Evolutionary conservation across 2,888 invertebrate species (phyloP), one percentile per base, ranked within the genome.

Genomic region (Eristalinus sepulchralis): DNA sequence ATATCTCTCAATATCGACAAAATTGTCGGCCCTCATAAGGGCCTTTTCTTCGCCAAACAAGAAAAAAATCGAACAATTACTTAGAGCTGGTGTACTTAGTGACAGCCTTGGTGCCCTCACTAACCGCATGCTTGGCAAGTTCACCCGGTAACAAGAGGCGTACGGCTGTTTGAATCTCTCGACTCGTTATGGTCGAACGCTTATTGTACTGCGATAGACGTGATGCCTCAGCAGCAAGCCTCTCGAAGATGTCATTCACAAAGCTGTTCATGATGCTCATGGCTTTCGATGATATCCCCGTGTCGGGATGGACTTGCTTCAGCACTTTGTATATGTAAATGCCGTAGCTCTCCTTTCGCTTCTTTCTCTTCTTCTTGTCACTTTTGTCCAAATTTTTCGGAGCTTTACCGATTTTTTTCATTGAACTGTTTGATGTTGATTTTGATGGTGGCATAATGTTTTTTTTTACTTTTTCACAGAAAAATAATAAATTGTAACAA

Each of bases 231-330:
- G 93, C 92, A 0, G 96, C 96, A 60, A 96, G 95, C 60, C 95
- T 94, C 90, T 96, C 96, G 89, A 97, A 93, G 89, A 96, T 95
- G 88, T 97, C 96, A 88, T 95, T 95, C 0, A 96, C 95, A 86
- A 96, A 96, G 89, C 94, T 95, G 91, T 96, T 95, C 95, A 96
- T 95, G 88, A 96, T 95, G 88, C 94, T 91, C 95, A 96, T 96
- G 0, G 95, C 95, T 89, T 95, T 95, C 27, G 94, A 94, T 0
- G 96, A 95, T 70, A 96, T 95, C 0, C 95, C 95, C 55, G 95
- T 93, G 90, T 95, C 95, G 0, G 94, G 94, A 88, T 95, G 94
- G 0, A 95, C 94, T 88, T 94, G 94, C 89, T 94, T 94, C 80
- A 96, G 89, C 13, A 82, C 81, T 22, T 81, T 81, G 33, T 76